These are phyloP conservation scores for Acrocephalus scirpaceus DNA, from an alignment of 2,797 vertebrate genomes.

Conservation along the genomic window DNA sequence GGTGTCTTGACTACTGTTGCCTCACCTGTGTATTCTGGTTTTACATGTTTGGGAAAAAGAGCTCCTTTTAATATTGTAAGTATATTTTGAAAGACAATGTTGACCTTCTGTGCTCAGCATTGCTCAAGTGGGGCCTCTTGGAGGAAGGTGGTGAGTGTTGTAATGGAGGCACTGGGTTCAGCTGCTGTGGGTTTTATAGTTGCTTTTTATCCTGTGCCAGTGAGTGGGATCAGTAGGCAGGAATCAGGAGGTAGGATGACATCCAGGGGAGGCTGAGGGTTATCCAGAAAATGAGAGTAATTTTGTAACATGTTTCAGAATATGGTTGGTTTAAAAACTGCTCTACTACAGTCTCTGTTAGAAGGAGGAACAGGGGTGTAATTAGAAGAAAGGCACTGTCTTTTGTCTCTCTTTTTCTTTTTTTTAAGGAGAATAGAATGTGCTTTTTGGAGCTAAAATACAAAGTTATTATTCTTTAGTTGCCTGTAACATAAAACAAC, in stretches of 20 bases:
- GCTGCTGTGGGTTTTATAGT: neutral
- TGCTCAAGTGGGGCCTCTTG: neutral
- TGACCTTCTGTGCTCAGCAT: neutral
- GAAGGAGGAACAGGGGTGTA: neutral
- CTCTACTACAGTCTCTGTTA: neutral
- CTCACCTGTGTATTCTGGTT: neutral
- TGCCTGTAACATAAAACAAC: neutral
- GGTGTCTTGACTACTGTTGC: neutral
- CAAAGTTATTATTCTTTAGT: neutral
- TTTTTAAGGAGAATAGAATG: accelerated
- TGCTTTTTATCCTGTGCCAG: neutral
- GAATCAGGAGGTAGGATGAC: neutral
- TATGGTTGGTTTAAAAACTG: neutral
- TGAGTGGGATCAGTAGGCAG: neutral
- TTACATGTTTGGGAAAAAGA: neutral
- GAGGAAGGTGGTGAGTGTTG: neutral
- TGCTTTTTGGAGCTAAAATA: neutral
- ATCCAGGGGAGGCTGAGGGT: neutral
- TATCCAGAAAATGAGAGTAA: neutral
- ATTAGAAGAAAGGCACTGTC: neutral
- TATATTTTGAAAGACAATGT: neutral
- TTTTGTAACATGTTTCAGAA: neutral
- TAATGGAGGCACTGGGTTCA: neutral
- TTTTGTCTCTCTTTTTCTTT: neutral
- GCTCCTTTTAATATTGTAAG: neutral